Conservation (phyloP, 2,113 vertebrate species). For the Hemicordylus capensis region DNA sequence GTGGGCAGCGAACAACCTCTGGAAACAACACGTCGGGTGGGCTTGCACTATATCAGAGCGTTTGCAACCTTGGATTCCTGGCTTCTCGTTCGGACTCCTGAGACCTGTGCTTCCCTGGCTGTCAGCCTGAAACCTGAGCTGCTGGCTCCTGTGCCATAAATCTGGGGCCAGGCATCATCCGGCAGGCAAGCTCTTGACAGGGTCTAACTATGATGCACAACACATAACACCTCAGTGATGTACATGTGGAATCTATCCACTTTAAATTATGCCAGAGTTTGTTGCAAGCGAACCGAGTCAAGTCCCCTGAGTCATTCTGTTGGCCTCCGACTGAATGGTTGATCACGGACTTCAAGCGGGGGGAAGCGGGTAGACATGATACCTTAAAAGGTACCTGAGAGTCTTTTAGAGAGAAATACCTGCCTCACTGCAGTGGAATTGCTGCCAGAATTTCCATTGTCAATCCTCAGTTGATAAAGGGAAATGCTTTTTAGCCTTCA, state of each 20-base stretch:
- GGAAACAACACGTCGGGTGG: too few species aligned
- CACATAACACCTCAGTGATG: conserved; percentile 17
- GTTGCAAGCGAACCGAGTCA: conserved; percentile 1
- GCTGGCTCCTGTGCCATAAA: too few species aligned
- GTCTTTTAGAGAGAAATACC: conserved; percentile 38
- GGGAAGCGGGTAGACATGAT: not conserved
- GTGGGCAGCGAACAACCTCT: too few species aligned
- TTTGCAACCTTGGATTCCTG: too few species aligned
- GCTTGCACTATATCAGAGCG: too few species aligned
- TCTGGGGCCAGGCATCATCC: too few species aligned
- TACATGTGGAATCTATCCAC: not conserved
- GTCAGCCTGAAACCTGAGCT: too few species aligned
- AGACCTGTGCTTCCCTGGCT: too few species aligned
- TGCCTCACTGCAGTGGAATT: conserved; percentile 13
- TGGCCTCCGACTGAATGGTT: conserved; percentile 9
- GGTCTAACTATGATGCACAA: too few species aligned
- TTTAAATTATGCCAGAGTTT: conserved; percentile 34
- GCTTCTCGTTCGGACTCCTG: too few species aligned
- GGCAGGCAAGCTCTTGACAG: too few species aligned
- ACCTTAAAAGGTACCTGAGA: conserved; percentile 15
- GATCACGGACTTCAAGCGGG: conserved; percentile 28
- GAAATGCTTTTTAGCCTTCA: conserved; percentile 22
- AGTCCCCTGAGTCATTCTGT: not conserved
- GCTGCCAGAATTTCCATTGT: conserved; percentile 24
- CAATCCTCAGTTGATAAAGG: conserved; percentile 35